These are phyloP conservation scores for Lycocorax pyrrhopterus DNA, from an alignment of 2,113 vertebrate species.

Conservation along the genomic window DNA sequence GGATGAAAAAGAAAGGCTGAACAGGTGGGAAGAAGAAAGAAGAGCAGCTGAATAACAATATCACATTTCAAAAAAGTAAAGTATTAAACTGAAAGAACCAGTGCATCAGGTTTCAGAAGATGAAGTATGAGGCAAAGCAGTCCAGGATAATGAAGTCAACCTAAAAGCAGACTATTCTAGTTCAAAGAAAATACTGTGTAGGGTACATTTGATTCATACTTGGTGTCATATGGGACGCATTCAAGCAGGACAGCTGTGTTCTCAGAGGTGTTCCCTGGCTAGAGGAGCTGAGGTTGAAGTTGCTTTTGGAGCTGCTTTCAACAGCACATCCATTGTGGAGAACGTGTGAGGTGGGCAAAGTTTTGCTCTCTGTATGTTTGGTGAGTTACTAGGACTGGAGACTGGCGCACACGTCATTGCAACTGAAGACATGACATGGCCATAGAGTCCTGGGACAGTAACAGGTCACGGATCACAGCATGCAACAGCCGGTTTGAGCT, in stretches of 20 bases:
- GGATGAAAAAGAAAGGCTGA: neutral
- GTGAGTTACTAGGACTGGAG: neutral
- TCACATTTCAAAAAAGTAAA: neutral
- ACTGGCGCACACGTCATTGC: neutral
- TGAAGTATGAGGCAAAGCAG: neutral
- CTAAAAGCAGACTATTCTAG: neutral
- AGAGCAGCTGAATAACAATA: neutral
- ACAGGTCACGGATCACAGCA: neutral
- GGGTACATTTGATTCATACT: neutral
- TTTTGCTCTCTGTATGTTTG: neutral
- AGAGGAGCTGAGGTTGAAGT: neutral
- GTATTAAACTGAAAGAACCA: neutral
- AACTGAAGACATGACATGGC: neutral
- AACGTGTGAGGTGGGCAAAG: accelerated
- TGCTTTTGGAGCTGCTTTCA: neutral
- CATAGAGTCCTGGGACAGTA: too few relatives aligned
- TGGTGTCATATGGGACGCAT: neutral
- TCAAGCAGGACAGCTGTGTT: neutral
- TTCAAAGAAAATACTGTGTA: neutral
- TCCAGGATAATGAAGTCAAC: neutral
- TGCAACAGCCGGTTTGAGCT: neutral
- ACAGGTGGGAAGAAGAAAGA: neutral
- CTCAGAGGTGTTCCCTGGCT: neutral
- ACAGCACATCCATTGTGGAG: neutral
- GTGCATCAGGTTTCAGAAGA: neutral